Evolutionary conservation across 2,888 invertebrate species (phyloP).

Genomic region (Thera obeliscata): DNA sequence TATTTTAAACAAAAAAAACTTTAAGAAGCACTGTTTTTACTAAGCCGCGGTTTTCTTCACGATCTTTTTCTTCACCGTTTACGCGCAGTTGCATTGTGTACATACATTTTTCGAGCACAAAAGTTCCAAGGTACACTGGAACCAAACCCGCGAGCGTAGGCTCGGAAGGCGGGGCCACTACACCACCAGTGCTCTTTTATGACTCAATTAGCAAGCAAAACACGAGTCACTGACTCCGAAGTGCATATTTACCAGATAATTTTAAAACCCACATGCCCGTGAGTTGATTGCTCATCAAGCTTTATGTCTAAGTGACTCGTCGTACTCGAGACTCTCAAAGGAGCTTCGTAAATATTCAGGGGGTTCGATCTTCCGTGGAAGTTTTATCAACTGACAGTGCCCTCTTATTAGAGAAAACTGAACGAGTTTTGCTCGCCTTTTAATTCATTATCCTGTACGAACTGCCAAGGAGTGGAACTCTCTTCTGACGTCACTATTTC

Average conservation of each 20-base stretch:
- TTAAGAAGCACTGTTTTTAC: too few species aligned
- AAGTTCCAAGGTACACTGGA: too few species aligned
- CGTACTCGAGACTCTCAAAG: conserved; percentile 71
- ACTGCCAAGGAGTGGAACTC: too few species aligned
- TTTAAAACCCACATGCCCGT: conserved; percentile 10
- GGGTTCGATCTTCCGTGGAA: conserved; percentile 59
- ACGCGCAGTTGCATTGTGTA: too few species aligned
- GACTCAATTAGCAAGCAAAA: neutral
- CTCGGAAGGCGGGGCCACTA: too few species aligned
- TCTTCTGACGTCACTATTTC: too few species aligned
- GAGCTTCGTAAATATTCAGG: conserved; percentile 77
- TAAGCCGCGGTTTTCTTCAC: too few species aligned
- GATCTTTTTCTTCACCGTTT: too few species aligned
- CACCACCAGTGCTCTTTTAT: neutral
- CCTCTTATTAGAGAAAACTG: conserved; percentile 36
- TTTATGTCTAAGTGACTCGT: conserved; percentile 69
- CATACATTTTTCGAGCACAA: too few species aligned
- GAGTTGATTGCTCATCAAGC: conserved; percentile 70
- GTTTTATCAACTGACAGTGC: conserved; percentile 37
- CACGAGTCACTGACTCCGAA: neutral
- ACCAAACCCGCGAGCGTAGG: too few species aligned
- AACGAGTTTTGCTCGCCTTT: conserved; percentile 27
- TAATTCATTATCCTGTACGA: conserved; percentile 15
- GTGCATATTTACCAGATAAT: conserved; percentile 4
- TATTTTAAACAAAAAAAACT: too few species aligned